These are phyloP conservation scores for Trichoplusia ni DNA, from an alignment of 1,140 invertebrate species.

Conservation along the genomic window DNA sequence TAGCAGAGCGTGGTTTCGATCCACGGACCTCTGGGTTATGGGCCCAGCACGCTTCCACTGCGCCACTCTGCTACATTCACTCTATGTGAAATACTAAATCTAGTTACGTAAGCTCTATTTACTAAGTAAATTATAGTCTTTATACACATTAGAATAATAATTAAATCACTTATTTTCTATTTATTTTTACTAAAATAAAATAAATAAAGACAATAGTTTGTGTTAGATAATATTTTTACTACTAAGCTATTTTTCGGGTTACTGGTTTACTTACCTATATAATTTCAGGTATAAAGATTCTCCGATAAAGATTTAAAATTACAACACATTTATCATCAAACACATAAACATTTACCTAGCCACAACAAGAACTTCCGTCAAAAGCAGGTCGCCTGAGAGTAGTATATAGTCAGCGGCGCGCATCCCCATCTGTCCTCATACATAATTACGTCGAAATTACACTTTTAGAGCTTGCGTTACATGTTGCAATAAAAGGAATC, in stretches of 20 bases:
- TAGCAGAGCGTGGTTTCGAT: conserved; percentile 69
- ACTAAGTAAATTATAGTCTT: too few relatives aligned
- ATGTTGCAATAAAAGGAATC: conserved; percentile 21
- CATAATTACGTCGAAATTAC: conserved; percentile 17
- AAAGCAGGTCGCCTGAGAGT: conserved; percentile 10
- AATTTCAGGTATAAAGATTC: too few relatives aligned
- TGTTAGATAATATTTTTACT: too few relatives aligned
- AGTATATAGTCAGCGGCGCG: conserved; percentile 14
- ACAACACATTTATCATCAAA: background rate
- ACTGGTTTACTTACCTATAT: too few relatives aligned
- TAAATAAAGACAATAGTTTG: too few relatives aligned
- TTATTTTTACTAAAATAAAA: too few relatives aligned
- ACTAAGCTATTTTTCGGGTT: too few relatives aligned
- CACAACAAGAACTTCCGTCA: background rate
- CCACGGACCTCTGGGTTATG: conserved; percentile 65
- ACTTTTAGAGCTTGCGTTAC: background rate
- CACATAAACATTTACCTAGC: conserved; percentile 5
- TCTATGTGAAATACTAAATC: background rate
- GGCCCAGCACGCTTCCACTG: conserved; percentile 65
- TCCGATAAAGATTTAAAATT: too few relatives aligned
- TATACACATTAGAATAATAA: too few relatives aligned
- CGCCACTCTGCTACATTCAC: conserved; percentile 54
- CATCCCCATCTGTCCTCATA: conserved; percentile 7
- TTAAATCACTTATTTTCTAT: too few relatives aligned
- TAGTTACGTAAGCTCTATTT: background rate